These are phyloP conservation scores for Hiodon alosoides DNA, from an alignment of 2,113 vertebrate genomes.

Conservation along the genomic window DNA sequence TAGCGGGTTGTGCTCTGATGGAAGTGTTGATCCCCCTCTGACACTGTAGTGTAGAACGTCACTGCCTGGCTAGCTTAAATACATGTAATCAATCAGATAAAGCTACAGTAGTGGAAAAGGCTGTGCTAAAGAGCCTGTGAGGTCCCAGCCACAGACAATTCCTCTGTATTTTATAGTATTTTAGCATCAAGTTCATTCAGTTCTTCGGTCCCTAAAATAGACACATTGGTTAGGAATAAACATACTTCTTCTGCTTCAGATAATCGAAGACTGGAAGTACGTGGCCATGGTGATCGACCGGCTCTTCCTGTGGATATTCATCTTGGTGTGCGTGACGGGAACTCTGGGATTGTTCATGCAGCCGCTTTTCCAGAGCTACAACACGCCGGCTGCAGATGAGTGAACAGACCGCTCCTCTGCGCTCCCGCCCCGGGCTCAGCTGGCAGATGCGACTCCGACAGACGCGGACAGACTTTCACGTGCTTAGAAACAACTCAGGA, in stretches of 20 bases:
- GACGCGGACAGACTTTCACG: constrained; percentile 1
- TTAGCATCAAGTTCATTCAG: too few relatives aligned
- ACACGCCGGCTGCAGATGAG: constrained; percentile 56
- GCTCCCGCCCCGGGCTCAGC: not conserved
- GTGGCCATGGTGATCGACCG: constrained; percentile 62
- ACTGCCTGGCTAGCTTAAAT: too few relatives aligned
- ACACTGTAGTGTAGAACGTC: too few relatives aligned
- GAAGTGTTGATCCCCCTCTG: too few relatives aligned
- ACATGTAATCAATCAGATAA: too few relatives aligned
- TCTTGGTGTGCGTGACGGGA: constrained; percentile 67
- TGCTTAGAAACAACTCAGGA: constrained; percentile 15
- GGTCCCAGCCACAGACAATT: too few relatives aligned
- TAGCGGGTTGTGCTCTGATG: too few relatives aligned
- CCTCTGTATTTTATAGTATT: too few relatives aligned
- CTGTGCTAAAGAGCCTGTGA: too few relatives aligned
- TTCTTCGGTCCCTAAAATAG: not conserved
- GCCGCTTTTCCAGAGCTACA: constrained; percentile 70
- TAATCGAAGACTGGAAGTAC: constrained; percentile 60
- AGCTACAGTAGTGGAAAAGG: too few relatives aligned
- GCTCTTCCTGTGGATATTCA: constrained; percentile 71
- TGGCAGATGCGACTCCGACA: too few relatives aligned
- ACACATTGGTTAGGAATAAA: not conserved
- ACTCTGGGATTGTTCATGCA: constrained; percentile 71
- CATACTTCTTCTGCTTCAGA: constrained; percentile 43
- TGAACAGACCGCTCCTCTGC: constrained; percentile 28